These are phyloP conservation scores for Laticauda laticaudata DNA, from an alignment of 2,113 vertebrate species.

Conservation along the genomic window DNA sequence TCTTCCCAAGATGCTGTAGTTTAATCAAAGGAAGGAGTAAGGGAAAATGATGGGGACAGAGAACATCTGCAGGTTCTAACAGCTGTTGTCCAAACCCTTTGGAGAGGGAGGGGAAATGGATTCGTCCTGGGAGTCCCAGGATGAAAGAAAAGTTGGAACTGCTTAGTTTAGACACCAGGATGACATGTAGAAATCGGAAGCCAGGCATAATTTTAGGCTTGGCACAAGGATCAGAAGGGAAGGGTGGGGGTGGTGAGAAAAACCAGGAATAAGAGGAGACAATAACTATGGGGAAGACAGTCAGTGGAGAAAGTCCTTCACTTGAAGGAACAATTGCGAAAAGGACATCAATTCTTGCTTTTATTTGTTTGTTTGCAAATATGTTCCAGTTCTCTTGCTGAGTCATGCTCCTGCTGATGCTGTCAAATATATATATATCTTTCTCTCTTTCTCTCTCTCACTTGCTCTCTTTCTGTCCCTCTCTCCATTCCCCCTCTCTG, in stretches of 20 bases:
- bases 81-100: constrained; percentile 22
- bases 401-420: not conserved
- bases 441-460: too few species aligned
- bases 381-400: not conserved
- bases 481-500: too few species aligned
- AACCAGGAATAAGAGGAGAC: too few species aligned
- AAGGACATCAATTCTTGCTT: too few species aligned
- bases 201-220: not conserved
- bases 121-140: not conserved
- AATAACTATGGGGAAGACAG: not conserved
- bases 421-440: fast-evolving
- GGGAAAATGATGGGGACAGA: not conserved
- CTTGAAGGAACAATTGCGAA: not conserved
- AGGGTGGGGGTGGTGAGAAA: not conserved
- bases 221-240: not conserved
- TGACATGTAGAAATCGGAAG: not conserved
- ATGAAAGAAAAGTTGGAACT: constrained; percentile 7
- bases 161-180: constrained; percentile 9
- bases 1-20: constrained; percentile 3
- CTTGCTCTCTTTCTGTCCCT: too few species aligned
- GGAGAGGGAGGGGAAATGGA: fast-evolving
- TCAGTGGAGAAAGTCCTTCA: fast-evolving
- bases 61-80: not conserved
- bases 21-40: not conserved
- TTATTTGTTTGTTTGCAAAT: not conserved